Evolutionary conservation across 2,797 vertebrate species (phyloP).

Genomic region (Garrulus glandarius): DNA sequence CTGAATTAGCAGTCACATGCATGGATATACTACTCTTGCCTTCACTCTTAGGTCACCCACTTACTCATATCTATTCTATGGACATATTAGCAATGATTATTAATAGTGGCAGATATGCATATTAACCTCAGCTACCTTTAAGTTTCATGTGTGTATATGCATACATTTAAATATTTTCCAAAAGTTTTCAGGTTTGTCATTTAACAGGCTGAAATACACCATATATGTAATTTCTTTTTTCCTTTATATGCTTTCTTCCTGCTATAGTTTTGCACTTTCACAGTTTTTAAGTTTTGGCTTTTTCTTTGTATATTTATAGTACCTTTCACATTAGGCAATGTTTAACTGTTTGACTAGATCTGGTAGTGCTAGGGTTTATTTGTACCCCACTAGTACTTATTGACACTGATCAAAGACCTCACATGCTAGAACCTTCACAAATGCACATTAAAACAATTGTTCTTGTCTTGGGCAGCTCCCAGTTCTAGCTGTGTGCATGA

Average conservation of each 20-base stretch:
- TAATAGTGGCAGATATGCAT: background rate
- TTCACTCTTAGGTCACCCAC: background rate
- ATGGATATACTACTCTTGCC: background rate
- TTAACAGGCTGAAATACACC: background rate
- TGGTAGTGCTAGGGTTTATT: background rate
- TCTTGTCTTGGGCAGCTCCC: background rate
- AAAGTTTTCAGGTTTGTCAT: background rate
- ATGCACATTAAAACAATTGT: background rate
- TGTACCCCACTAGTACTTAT: background rate
- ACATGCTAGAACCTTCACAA: background rate
- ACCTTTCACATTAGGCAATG: background rate
- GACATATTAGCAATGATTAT: background rate
- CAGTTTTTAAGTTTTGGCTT: background rate
- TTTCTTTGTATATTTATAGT: background rate
- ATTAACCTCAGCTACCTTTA: background rate
- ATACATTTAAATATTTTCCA: background rate
- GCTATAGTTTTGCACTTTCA: background rate
- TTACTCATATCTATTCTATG: background rate
- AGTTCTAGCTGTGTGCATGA: background rate
- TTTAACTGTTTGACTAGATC: background rate
- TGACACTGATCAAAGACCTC: background rate
- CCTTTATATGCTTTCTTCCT: background rate
- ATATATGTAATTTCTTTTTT: background rate
- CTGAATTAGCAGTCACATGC: background rate
- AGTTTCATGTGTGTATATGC: background rate